Evolutionary conservation across 2,797 vertebrate genomes (phyloP).

Genomic region (Natrix natrix): DNA sequence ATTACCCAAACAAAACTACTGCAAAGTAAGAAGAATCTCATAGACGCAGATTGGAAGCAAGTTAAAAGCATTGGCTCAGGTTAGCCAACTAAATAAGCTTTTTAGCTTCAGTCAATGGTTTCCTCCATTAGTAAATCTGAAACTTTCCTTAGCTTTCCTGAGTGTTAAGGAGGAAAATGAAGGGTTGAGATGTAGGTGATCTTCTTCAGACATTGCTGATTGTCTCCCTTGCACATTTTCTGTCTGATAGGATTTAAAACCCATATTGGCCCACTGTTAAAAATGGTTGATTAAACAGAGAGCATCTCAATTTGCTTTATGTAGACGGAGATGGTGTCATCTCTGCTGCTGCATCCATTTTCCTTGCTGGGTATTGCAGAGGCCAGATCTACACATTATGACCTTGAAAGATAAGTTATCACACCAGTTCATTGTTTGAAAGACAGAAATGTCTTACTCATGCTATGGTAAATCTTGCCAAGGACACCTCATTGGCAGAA

Average conservation of each 20-base stretch:
- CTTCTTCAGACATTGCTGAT: not conserved
- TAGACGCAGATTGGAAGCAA: not conserved
- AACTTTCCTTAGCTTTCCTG: not conserved
- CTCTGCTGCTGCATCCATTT: conserved; percentile 39
- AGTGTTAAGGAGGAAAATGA: not conserved
- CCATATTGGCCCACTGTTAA: not conserved
- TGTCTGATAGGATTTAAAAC: no score
- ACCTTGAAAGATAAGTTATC: conserved; percentile 55
- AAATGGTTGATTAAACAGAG: not conserved
- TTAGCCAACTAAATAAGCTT: not conserved
- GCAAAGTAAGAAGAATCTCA: conserved; percentile 34
- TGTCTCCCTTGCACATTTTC: not conserved
- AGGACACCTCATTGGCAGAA: conserved; percentile 59
- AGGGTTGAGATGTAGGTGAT: no score
- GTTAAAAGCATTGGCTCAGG: not conserved
- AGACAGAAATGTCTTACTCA: conserved; percentile 43
- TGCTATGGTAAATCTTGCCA: conserved; percentile 54
- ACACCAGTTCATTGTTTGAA: conserved; percentile 50
- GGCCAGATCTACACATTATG: conserved; percentile 42
- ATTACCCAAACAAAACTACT: conserved; percentile 43
- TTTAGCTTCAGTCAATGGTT: not conserved
- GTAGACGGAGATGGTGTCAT: conserved; percentile 49
- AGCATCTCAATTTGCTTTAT: conserved; percentile 12
- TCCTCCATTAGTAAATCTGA: not conserved
- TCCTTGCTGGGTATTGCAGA: conserved; percentile 40